Evolutionary conservation across 2,888 invertebrate species (phyloP).

Genomic region (Coleophora deauratella): DNA sequence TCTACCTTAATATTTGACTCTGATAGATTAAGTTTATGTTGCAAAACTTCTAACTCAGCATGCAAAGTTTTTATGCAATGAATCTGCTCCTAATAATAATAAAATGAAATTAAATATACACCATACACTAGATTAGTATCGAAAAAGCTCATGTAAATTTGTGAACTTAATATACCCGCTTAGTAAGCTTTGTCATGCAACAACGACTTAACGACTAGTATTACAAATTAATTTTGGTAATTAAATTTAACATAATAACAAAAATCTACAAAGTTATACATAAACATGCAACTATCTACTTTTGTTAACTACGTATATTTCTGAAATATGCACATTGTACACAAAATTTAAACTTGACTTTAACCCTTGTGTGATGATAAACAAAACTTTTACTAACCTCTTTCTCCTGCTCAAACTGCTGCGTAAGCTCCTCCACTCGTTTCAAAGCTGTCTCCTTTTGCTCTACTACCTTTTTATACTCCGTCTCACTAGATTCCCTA

Average conservation of each 20-base stretch:
- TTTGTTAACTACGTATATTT: too few species aligned
- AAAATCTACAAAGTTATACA: too few species aligned
- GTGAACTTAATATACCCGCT: too few species aligned
- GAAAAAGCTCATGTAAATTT: too few species aligned
- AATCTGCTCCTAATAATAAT: conserved; percentile 42
- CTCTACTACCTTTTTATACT: conserved; percentile 49
- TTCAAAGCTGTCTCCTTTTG: conserved; percentile 51
- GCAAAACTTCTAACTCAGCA: conserved; percentile 36
- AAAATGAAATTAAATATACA: conserved; percentile 17
- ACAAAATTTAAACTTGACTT: too few species aligned
- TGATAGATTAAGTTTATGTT: conserved; percentile 32
- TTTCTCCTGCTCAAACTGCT: conserved; percentile 50
- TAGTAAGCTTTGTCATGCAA: too few species aligned
- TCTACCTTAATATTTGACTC: conserved; percentile 30
- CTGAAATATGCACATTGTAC: too few species aligned
- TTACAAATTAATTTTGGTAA: too few species aligned
- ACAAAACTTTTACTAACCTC: conserved; percentile 45
- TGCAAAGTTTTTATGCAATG: conserved; percentile 35
- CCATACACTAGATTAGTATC: too few species aligned
- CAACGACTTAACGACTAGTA: too few species aligned
- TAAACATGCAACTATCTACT: too few species aligned
- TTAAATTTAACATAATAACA: too few species aligned
- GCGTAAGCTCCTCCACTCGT: conserved; percentile 42
- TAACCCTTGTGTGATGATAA: not conserved
- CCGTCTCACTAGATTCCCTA: conserved; percentile 51